Percentiles rank a stretch among this genome's conserved stretches.
These are phyloP conservation scores for Cavia porcellus DNA, from an alignment of 2,113 vertebrate genomes.

Conservation along the genomic window DNA sequence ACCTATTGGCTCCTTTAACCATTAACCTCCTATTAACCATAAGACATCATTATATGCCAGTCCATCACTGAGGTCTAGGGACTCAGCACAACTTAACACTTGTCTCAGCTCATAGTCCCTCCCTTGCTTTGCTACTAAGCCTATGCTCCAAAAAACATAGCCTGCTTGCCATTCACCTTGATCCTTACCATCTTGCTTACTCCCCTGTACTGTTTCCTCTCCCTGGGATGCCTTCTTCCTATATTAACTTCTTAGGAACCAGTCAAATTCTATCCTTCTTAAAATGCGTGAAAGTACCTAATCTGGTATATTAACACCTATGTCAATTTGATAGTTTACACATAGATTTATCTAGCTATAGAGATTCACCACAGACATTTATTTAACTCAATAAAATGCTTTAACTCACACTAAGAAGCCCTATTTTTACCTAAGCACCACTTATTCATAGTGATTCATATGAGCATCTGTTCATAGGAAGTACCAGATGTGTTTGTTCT, in stretches of 20 bases:
- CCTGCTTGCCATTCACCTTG: not conserved
- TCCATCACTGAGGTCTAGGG: not conserved
- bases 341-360: not conserved
- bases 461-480: constrained; percentile 27
- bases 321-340: not conserved
- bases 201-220: not conserved
- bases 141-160: not conserved
- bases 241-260: not conserved
- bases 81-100: not conserved
- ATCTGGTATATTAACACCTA: not conserved
- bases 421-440: not conserved
- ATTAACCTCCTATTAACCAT: not conserved
- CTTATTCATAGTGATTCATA: not conserved
- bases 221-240: not conserved
- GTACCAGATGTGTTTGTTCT: not conserved
- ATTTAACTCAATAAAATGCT: not conserved
- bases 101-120: not conserved
- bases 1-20: no score
- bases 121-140: not conserved
- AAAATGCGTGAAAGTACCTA: not conserved
- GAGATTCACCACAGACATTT: not conserved
- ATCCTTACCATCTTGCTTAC: not conserved
- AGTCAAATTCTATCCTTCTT: not conserved
- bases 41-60: not conserved
- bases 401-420: not conserved